Evolutionary conservation across 2,113 vertebrate species (phyloP).

Genomic region (Ctenomys sociabilis): DNA sequence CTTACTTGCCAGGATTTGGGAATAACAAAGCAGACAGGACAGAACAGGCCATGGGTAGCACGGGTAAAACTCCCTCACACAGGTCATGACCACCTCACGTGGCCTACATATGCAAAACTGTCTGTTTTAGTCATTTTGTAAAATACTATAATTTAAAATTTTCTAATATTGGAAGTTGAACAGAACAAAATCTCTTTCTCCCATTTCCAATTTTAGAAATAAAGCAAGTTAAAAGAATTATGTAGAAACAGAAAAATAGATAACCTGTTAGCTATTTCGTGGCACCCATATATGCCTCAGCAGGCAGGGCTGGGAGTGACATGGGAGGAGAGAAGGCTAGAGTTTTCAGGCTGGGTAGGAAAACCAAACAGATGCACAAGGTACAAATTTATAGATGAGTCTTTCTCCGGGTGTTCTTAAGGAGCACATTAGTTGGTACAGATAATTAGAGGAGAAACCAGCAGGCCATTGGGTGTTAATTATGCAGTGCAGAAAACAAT

Average conservation of each 20-base stretch:
- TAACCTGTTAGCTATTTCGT: background rate
- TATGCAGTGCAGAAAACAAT: slow-evolving; percentile 27
- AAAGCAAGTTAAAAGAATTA: background rate
- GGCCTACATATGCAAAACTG: background rate
- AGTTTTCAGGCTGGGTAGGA: background rate
- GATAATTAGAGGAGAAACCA: slow-evolving; percentile 59
- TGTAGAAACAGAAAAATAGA: background rate
- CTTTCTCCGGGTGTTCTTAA: slow-evolving; percentile 56
- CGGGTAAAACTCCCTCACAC: background rate
- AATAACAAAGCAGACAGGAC: background rate
- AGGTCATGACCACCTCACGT: background rate
- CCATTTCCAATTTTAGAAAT: background rate
- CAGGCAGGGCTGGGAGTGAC: background rate
- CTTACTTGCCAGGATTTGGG: background rate
- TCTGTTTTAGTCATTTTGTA: background rate
- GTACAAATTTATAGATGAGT: background rate
- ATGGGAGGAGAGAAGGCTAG: background rate
- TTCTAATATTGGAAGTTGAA: background rate
- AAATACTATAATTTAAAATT: background rate
- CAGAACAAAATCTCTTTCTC: background rate
- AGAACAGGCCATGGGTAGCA: rapidly evolving
- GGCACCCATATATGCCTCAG: background rate
- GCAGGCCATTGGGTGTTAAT: slow-evolving; percentile 42
- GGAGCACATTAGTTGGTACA: slow-evolving; percentile 45
- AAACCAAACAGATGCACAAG: background rate